Evolutionary conservation across 1,140 invertebrate species (phyloP), one percentile per base, ranked within the genome.

Genomic region (Bicyclus anynana): DNA sequence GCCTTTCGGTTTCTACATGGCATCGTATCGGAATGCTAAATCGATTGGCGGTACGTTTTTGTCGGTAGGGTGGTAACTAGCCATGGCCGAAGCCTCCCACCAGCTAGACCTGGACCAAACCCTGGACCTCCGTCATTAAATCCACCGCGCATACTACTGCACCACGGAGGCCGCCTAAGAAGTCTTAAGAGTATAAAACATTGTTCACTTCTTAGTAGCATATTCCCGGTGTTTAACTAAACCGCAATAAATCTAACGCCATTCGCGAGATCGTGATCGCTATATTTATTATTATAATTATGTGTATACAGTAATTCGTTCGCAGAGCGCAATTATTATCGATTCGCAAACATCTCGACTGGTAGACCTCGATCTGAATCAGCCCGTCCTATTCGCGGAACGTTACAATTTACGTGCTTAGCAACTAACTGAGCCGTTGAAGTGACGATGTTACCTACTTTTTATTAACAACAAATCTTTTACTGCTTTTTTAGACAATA

Each of bases 291-390:
- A 53, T 44, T 44, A 21, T 26, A 53, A 44, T 44, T 35, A 35
- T 27, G 40, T 54, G 27, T 56, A 26, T 33, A 40, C 33, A 38
- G n/a, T 18, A 33, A 35, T 48, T 56, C 21, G 44, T 46, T 55
- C n/a, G 27, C 35, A 42, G 46, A 59, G 35, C 9, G 46, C 20
- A 26, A 14, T 47, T 47, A 50, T 56, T 59, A 67, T 63, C 57
- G 60, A 59, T 64, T 50, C 50, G 48, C 47, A 61, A 59, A 61
- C 58, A 59, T 66, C 68, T 77, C 70, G 33, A 59, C 74, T 65
- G 66, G 65, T 60, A 74, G 65, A 81, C 77, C 76, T 77, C 78
- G 74, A 80, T 83, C 73, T 77, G 69, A 80, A 80, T 82, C 76
- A 74, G 74, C 72, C 69, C 71, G 70, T 66, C 67, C 13, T 56